These are phyloP conservation scores for Bellardia pandia DNA, from an alignment of 2,888 invertebrate species.

Conservation along the genomic window DNA sequence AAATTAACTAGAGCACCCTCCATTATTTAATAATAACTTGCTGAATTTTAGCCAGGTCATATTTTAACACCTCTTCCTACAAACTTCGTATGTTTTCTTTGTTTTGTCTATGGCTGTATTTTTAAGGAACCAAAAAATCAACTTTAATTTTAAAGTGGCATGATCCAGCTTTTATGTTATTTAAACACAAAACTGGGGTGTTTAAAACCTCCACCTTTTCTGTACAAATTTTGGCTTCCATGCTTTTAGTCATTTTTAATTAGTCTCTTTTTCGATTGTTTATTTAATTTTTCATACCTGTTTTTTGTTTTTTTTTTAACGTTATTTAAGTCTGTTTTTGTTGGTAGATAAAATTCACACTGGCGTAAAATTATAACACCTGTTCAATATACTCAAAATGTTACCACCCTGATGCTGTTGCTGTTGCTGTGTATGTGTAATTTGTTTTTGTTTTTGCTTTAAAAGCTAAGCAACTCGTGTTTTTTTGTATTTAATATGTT, in stretches of 20 bases:
- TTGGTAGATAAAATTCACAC: conserved; percentile 46
- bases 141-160: neutral
- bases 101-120: neutral
- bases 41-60: neutral
- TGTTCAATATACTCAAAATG: conserved; percentile 45
- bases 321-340: conserved; percentile 29
- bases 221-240: conserved; percentile 22
- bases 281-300: neutral
- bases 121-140: neutral
- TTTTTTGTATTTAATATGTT: neutral
- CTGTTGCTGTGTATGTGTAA: neutral
- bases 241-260: conserved; percentile 55
- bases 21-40: conserved; percentile 10
- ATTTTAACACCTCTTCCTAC: neutral
- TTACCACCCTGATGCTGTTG: neutral
- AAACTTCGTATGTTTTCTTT: neutral
- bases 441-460: conserved; percentile 5
- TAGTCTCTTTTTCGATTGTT: conserved; percentile 46
- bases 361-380: conserved; percentile 55
- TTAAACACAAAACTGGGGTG: neutral
- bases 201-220: neutral
- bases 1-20: conserved; percentile 15
- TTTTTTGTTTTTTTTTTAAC: conserved; percentile 8
- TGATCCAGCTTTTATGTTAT: neutral
- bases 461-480: neutral